phyloP scores from a whole-genome alignment of 2,888 invertebrate species.

The Lysandra coridon region DNA sequence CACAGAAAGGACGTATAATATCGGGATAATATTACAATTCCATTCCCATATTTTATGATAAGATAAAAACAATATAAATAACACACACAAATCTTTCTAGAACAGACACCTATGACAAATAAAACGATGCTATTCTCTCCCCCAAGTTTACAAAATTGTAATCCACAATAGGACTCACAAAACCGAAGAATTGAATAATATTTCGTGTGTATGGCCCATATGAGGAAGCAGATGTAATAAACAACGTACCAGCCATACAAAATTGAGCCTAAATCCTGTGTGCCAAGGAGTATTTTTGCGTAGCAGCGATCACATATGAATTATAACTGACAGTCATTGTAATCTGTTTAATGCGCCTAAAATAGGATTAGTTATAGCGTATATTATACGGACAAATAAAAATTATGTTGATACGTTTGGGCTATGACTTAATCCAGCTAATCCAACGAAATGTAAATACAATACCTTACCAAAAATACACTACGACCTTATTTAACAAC shows the following conservation, averaged over 20 bases:
- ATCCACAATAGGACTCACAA: slow-evolving; percentile 1
- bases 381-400: slow-evolving; percentile 6
- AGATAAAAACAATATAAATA: neutral
- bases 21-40: neutral
- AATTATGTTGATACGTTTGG: neutral
- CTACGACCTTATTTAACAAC: neutral
- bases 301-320: slow-evolving; percentile 24
- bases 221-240: slow-evolving; percentile 10
- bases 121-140: neutral
- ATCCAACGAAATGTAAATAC: neutral
- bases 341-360: slow-evolving; percentile 36
- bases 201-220: neutral
- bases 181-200: slow-evolving; percentile 10
- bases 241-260: neutral
- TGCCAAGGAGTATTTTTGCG: neutral
- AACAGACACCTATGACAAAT: neutral
- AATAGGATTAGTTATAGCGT: slow-evolving; percentile 26
- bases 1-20: neutral
- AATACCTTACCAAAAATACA: neutral
- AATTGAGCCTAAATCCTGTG: neutral
- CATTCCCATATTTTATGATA: neutral
- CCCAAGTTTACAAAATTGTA: neutral
- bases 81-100: neutral
- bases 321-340: slow-evolving; percentile 43
- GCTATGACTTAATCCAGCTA: neutral